Evolutionary conservation across 2,888 invertebrate genomes (phyloP).

Genomic region (Ophion ventricosus): DNA sequence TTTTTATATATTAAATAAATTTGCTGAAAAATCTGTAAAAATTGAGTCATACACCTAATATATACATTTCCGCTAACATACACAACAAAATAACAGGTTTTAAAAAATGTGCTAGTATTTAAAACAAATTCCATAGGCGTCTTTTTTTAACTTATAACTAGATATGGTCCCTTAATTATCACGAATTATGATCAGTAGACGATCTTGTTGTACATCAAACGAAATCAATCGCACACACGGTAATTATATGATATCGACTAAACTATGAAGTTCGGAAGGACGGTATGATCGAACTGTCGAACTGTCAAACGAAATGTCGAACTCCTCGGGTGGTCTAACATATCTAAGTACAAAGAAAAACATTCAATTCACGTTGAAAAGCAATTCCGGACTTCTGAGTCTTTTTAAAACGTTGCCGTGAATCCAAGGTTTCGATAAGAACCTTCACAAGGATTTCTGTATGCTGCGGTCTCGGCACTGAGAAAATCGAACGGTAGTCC

Average conservation of each 20-base stretch:
- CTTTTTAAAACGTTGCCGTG: conserved; percentile 8
- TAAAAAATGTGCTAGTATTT: too few relatives aligned
- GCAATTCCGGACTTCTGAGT: neutral
- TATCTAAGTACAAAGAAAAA: neutral
- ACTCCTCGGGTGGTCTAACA: neutral
- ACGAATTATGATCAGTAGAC: too few relatives aligned
- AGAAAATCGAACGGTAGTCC: conserved; percentile 32
- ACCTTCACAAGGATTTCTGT: conserved; percentile 19
- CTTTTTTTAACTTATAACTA: too few relatives aligned
- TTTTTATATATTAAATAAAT: too few relatives aligned
- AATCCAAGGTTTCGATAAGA: conserved; percentile 27
- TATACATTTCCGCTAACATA: too few relatives aligned
- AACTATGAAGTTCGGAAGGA: conserved; percentile 42
- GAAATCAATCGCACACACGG: conserved; percentile 23
- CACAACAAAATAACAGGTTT: too few relatives aligned
- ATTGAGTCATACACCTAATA: too few relatives aligned
- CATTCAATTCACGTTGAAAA: conserved; percentile 9
- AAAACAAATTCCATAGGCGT: too few relatives aligned
- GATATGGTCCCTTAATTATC: too few relatives aligned
- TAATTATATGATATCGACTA: neutral
- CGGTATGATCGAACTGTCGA: conserved; percentile 16
- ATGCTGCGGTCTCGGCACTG: conserved; percentile 12
- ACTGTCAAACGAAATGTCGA: neutral
- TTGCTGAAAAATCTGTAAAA: too few relatives aligned
- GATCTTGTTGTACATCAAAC: conserved; percentile 28